A percentile compares a stretch with the other conserved stretches of the same genome.
Evolutionary conservation across 2,113 vertebrate genomes (phyloP).

Genomic region (Anoplopoma fimbria): DNA sequence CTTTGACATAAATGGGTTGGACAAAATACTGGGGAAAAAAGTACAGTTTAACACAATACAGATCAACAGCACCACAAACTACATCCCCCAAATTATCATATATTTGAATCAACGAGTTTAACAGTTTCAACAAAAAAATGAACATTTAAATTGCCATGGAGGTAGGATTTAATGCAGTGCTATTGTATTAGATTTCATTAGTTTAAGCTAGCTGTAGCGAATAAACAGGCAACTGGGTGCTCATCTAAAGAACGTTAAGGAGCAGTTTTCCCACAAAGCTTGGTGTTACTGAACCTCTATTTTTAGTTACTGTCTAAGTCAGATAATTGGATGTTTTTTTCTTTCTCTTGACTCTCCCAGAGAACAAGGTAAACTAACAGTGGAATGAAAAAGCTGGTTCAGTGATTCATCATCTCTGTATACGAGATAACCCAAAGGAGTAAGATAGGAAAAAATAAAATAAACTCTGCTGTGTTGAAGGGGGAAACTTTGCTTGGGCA

Average conservation of each 20-base stretch:
- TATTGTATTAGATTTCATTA: neutral
- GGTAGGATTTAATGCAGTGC: neutral
- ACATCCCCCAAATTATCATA: neutral
- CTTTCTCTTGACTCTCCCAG: neutral
- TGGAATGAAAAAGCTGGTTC: neutral
- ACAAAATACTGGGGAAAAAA: neutral
- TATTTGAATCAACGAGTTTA: neutral
- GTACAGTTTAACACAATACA: neutral
- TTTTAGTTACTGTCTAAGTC: slow-evolving; percentile 5
- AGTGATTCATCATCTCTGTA: slow-evolving; percentile 13
- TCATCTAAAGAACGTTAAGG: neutral
- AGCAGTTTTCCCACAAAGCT: neutral
- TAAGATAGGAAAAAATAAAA: neutral
- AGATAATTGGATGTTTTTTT: neutral
- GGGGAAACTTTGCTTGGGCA: neutral
- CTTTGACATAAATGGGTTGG: neutral
- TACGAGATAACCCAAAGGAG: neutral
- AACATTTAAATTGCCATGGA: neutral
- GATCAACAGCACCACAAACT: neutral
- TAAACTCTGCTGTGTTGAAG: neutral
- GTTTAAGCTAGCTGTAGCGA: neutral
- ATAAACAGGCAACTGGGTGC: neutral
- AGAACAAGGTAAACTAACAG: neutral
- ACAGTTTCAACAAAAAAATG: neutral
- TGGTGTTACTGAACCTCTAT: neutral